Evolutionary conservation across 2,797 vertebrate genomes (phyloP).

Genomic region (Sebastes nivosus): DNA sequence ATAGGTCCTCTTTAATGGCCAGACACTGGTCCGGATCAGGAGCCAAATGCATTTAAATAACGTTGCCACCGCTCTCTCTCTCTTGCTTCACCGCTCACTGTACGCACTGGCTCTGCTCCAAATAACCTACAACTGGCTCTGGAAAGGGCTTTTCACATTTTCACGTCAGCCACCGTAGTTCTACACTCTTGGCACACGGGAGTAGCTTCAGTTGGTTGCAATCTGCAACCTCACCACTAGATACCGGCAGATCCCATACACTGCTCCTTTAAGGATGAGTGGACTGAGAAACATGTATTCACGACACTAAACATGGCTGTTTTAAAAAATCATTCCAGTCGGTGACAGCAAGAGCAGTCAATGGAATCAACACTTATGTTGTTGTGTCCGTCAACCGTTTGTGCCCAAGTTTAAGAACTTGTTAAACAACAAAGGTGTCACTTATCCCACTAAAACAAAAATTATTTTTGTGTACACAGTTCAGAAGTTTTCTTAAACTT

Average conservation of each 20-base stretch:
- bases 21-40: too few species aligned
- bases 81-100: too few species aligned
- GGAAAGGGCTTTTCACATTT: too few species aligned
- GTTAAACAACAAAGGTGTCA: not conserved
- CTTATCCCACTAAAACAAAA: not conserved
- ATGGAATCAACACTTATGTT: not conserved
- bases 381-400: not conserved
- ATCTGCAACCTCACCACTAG: too few species aligned
- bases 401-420: not conserved
- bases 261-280: not conserved
- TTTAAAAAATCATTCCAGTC: not conserved
- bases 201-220: too few species aligned
- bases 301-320: not conserved
- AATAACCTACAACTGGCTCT: too few species aligned
- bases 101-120: too few species aligned
- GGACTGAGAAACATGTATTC: not conserved
- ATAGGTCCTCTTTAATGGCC: too few species aligned
- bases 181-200: rapidly evolving
- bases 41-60: too few species aligned
- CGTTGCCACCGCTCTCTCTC: too few species aligned
- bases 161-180: too few species aligned
- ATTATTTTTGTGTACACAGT: not conserved
- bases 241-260: too few species aligned
- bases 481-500: not conserved
- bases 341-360: not conserved